Evolutionary conservation across 2,888 invertebrate genomes (phyloP).

Genomic region (Tuberolachnus salignus): DNA sequence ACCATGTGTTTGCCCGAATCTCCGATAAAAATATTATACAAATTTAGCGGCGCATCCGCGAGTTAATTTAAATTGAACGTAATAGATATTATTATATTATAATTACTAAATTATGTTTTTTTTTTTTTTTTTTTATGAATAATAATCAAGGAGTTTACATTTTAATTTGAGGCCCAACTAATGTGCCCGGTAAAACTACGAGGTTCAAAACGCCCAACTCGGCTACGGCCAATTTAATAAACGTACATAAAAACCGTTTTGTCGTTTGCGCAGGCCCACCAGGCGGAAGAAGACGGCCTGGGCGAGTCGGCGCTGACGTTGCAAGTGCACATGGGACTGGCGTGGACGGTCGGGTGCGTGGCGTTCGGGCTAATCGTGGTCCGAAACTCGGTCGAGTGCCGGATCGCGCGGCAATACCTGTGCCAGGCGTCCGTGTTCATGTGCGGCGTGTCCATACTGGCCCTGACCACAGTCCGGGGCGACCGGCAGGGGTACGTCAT

Average conservation of each 20-base stretch:
- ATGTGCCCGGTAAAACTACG: too few relatives aligned
- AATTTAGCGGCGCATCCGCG: too few relatives aligned
- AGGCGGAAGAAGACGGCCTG: constrained; percentile 77
- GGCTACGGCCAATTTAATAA: too few relatives aligned
- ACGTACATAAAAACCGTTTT: background rate
- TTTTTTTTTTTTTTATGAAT: too few relatives aligned
- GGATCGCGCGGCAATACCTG: constrained; percentile 83
- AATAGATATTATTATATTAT: too few relatives aligned
- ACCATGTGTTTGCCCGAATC: background rate
- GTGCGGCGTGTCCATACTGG: constrained; percentile 77
- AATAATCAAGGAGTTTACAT: too few relatives aligned
- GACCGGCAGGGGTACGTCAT: constrained; percentile 76
- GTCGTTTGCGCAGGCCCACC: constrained; percentile 67
- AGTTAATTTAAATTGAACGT: too few relatives aligned
- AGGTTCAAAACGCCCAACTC: too few relatives aligned
- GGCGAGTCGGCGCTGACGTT: constrained; percentile 70
- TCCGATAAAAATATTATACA: background rate
- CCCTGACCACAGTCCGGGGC: constrained; percentile 77
- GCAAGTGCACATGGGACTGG: constrained; percentile 79
- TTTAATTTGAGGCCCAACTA: too few relatives aligned
- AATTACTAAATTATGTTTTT: too few relatives aligned
- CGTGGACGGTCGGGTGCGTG: constrained; percentile 82
- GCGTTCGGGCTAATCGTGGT: constrained; percentile 83
- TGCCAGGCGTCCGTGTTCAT: constrained; percentile 77
- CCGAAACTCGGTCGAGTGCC: constrained; percentile 81